These are phyloP conservation scores for Danaus plexippus DNA, from an alignment of 1,140 invertebrate genomes.

Conservation along the genomic window DNA sequence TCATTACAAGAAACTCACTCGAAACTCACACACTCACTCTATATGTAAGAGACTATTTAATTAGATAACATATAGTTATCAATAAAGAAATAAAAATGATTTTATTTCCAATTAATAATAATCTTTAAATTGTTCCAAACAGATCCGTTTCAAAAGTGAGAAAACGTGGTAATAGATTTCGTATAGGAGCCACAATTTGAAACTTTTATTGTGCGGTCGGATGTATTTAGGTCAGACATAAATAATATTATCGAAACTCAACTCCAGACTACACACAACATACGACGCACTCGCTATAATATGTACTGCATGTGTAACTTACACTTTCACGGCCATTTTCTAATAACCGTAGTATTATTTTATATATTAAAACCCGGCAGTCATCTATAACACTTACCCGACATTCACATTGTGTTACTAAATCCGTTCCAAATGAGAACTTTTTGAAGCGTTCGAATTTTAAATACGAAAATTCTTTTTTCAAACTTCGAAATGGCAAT, in stretches of 20 bases:
- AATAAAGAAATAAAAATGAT: no score
- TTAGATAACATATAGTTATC: no score
- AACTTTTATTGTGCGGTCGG: conserved; percentile 4
- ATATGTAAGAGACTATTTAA: background rate
- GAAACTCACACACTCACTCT: background rate
- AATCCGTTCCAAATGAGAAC: no score
- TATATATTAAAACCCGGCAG: no score
- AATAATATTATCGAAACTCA: conserved; percentile 1
- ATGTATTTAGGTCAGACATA: conserved; percentile 4
- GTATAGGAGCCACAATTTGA: conserved; percentile 3
- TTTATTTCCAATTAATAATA: no score
- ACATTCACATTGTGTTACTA: no score
- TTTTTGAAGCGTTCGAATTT: background rate
- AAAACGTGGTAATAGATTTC: conserved; percentile 1
- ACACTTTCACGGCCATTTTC: no score
- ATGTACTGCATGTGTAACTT: no score
- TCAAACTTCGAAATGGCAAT: conserved; percentile 19
- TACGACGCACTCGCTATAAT: no score
- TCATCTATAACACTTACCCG: no score
- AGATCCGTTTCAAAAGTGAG: background rate
- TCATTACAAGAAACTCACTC: background rate
- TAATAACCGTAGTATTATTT: no score
- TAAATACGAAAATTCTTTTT: conserved; percentile 14
- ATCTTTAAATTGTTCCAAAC: background rate
- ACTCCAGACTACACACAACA: background rate